Conservation (phyloP, 1,140 invertebrate genomes). For the Cardiocondyla obscurior region DNA sequence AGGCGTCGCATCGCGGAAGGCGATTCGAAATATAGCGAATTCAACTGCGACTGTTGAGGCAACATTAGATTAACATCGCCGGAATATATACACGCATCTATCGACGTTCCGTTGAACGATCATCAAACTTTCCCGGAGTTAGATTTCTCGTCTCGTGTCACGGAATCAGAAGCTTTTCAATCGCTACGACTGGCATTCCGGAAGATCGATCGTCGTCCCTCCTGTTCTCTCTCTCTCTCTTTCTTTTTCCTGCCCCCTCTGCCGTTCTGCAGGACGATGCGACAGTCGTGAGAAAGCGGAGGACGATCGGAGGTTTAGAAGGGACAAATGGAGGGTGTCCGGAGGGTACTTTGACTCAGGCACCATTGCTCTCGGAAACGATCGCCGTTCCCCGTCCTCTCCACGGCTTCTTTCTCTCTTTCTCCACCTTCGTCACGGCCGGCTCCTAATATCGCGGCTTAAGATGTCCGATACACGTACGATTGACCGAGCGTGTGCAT, state of each 20-base stretch:
- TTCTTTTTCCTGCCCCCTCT: background rate
- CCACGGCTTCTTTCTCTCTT: conserved; percentile 12
- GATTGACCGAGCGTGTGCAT: conserved; percentile 60
- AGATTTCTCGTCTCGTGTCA: conserved; percentile 65
- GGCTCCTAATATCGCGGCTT: conserved; percentile 67
- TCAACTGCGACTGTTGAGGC: background rate
- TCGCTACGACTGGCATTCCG: conserved; percentile 67
- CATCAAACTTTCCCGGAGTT: conserved; percentile 35
- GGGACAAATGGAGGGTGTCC: conserved; percentile 71
- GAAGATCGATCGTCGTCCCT: conserved; percentile 65
- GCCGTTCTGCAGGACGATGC: conserved; percentile 62
- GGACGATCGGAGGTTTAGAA: conserved; percentile 59
- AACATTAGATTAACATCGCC: background rate
- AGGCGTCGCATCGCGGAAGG: background rate
- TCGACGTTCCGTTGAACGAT: conserved; percentile 28
- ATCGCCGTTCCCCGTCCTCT: background rate
- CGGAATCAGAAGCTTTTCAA: conserved; percentile 72
- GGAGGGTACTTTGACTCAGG: conserved; percentile 67
- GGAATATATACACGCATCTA: conserved; percentile 28
- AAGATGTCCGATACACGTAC: conserved; percentile 70
- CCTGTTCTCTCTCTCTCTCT: conserved; percentile 21
- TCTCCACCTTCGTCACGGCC: conserved; percentile 19
- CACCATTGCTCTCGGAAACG: conserved; percentile 65
- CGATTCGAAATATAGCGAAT: background rate
- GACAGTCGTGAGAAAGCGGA: conserved; percentile 67